Percentiles rank a stretch among this genome's conserved stretches.
Evolutionary conservation across 2,113 vertebrate species (phyloP).

Genomic region (Thermophis baileyi): DNA sequence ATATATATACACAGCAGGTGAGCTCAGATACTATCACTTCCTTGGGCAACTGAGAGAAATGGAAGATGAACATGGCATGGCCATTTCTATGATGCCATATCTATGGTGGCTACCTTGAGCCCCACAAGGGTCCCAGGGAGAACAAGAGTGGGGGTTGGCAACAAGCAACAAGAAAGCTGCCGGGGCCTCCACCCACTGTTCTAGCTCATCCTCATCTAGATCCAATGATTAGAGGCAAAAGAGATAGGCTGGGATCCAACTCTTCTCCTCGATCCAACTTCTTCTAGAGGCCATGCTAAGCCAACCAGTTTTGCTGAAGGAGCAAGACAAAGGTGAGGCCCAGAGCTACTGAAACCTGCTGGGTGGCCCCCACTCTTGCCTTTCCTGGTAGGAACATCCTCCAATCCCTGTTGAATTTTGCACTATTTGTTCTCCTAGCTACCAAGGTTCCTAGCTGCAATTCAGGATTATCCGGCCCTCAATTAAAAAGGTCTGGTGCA

Average conservation of each 20-base stretch:
- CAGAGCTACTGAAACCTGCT: background rate
- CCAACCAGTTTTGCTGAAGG: background rate
- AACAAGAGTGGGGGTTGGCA: background rate
- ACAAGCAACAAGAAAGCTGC: background rate
- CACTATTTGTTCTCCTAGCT: background rate
- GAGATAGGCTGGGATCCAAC: no score
- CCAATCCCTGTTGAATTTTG: background rate
- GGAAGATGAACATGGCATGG: background rate
- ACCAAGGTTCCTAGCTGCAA: no score
- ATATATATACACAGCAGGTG: background rate
- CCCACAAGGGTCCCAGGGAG: background rate
- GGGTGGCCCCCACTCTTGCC: background rate
- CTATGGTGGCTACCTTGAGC: background rate
- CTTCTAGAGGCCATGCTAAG: background rate
- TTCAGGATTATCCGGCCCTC: no score
- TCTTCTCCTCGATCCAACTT: background rate
- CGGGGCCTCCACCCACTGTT: background rate
- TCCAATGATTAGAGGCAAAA: background rate
- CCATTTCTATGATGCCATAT: background rate
- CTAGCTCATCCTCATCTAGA: background rate
- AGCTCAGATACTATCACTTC: background rate
- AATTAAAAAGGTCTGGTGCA: background rate
- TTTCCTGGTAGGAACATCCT: background rate
- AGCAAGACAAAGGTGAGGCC: background rate
- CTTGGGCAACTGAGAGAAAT: background rate